phyloP scores from a whole-genome alignment of 2,888 invertebrate species.

The Cotesia congregata region DNA sequence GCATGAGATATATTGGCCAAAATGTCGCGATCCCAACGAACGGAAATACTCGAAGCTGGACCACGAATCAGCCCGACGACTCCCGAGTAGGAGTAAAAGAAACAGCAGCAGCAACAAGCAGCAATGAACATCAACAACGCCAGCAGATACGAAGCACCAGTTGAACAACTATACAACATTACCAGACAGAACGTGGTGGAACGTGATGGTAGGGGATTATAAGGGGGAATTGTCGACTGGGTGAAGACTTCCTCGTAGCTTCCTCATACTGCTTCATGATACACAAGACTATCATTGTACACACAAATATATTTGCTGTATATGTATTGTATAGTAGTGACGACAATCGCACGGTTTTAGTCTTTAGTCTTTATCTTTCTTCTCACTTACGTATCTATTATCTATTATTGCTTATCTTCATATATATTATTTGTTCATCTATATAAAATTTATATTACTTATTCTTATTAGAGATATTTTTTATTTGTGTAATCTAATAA shows the following conservation, averaged over 20 bases:
- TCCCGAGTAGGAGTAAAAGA: conserved; percentile 37
- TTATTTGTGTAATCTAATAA: no score
- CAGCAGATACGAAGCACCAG: conserved; percentile 14
- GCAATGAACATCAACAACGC: conserved; percentile 16
- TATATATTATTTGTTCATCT: neutral
- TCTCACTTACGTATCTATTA: neutral
- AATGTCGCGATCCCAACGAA: conserved; percentile 42
- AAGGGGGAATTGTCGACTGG: conserved; percentile 49
- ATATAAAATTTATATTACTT: neutral
- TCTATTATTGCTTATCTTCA: neutral
- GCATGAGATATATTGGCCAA: conserved; percentile 25
- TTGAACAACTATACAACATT: conserved; percentile 9
- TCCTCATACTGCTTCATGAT: conserved; percentile 52
- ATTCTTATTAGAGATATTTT: no score
- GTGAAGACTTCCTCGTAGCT: conserved; percentile 62
- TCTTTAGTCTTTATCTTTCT: neutral
- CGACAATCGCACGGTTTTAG: neutral
- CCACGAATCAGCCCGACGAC: conserved; percentile 41
- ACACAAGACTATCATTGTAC: neutral
- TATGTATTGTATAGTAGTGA: neutral
- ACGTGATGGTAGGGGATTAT: conserved; percentile 39
- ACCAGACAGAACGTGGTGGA: conserved; percentile 25
- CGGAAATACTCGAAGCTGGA: conserved; percentile 61
- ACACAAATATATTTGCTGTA: neutral
- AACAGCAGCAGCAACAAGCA: conserved; percentile 22